Evolutionary conservation across 2,113 vertebrate genomes (phyloP).

Genomic region (Phocoena phocoena): DNA sequence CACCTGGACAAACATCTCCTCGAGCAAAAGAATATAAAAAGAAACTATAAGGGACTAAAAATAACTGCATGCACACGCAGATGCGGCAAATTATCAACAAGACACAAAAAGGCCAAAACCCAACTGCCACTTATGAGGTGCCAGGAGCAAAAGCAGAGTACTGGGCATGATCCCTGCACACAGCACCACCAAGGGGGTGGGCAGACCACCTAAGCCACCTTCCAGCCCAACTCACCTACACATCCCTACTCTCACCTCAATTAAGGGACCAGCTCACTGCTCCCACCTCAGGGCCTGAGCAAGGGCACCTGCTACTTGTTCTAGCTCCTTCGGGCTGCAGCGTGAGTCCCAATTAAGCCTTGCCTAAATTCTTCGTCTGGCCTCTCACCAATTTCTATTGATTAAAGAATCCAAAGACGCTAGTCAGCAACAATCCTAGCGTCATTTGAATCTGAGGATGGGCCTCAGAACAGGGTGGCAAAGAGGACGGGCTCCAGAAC

Average conservation of each 20-base stretch:
- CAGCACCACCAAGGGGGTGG: background rate
- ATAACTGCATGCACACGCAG: too few relatives aligned
- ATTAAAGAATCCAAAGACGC: background rate
- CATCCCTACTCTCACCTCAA: background rate
- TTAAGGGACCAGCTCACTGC: background rate
- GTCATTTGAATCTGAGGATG: background rate
- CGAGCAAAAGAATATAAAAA: background rate
- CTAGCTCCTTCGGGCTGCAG: background rate
- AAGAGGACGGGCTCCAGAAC: background rate
- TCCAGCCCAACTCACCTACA: background rate
- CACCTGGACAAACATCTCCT: background rate
- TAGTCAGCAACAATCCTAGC: background rate
- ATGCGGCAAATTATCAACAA: too few relatives aligned
- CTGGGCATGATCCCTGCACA: background rate
- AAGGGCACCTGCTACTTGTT: background rate
- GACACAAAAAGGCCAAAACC: too few relatives aligned
- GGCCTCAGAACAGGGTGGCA: background rate
- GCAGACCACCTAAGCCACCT: background rate
- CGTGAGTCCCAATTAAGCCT: background rate
- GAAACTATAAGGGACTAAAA: too few relatives aligned
- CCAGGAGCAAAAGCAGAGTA: background rate
- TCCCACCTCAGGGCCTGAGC: rapidly evolving
- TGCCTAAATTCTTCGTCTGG: background rate
- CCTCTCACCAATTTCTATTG: background rate
- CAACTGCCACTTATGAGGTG: too few relatives aligned